Evolutionary conservation across 2,888 invertebrate species (phyloP), one percentile per base, ranked within the genome.

Genomic region (Drosophila paranaensis): DNA sequence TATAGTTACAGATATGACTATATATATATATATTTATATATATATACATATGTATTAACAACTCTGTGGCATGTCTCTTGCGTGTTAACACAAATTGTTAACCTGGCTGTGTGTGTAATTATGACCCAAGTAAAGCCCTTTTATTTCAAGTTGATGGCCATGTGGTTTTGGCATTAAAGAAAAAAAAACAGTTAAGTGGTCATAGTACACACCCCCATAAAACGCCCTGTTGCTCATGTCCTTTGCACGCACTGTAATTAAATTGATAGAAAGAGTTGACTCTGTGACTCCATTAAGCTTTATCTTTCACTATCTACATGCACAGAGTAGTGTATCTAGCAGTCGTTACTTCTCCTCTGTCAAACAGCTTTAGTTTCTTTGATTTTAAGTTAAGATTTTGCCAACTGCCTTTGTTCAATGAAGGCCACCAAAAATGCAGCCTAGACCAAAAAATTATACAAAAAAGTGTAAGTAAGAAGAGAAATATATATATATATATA

Each of bases 371-470:
- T 30, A 25, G 35, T 55, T 69, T 58, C 54, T 10, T 63, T 60
- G 27, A 27, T 8, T 30, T 66, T 77, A 69, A 54, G 48, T 48
- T 64, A 42, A 55, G 40, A 37, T 54, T 65, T 68, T 46, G 56
- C 60, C 73, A 70, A 77, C 77, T 77, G 77, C 77, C 74, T 77
- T 63, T 62, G 40, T 53, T 58, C 14, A 63, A 43, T 53, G 65
- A 63, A 37, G 64, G 73, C 65, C 71, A 81, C 70, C 79, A 78
- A 82, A 84, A 85, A 81, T 84, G 82, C 84, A 84, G 84, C 87
- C 63, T 84, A 84, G 82, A 87, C 84, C 87, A 84, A 84, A 84
- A 83, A 79, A 25, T 48, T 20, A 27, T 45, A 48, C 20, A 58
- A 57, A 14, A 39, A 50, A 51, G 35, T 37, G 33, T 33, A 53